These are phyloP conservation scores for Buphagus erythrorhynchus DNA, from an alignment of 2,797 vertebrate species.

Conservation along the genomic window DNA sequence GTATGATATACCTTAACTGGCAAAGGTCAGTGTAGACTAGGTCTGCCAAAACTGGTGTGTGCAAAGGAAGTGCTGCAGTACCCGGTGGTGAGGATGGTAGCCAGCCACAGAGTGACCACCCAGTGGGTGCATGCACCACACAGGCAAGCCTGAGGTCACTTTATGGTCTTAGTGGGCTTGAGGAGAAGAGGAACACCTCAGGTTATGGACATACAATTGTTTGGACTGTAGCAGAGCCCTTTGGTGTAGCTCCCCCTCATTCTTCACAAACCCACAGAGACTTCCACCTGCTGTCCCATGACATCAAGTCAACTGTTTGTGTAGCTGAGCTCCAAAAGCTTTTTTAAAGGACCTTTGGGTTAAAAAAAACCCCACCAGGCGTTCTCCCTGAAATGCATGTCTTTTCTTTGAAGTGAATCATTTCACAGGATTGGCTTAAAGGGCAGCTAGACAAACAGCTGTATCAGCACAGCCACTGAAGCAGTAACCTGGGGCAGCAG, in stretches of 20 bases:
- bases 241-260: background rate
- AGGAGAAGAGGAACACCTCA: background rate
- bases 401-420: slow-evolving; percentile 9
- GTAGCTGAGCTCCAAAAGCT: background rate
- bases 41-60: background rate
- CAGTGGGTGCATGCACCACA: background rate
- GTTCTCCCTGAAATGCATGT: background rate
- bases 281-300: background rate
- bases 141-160: background rate
- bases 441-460: slow-evolving; percentile 21
- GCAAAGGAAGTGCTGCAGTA: background rate
- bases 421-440: slow-evolving; percentile 23
- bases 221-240: background rate
- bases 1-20: background rate
- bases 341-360: background rate
- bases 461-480: background rate
- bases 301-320: background rate
- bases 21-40: background rate
- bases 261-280: background rate
- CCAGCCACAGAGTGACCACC: background rate
- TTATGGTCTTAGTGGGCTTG: background rate
- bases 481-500: background rate
- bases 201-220: background rate
- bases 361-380: background rate
- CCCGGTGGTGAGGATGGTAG: background rate